Conservation (phyloP, 2,888 invertebrate genomes). For the Antitype chi region DNA sequence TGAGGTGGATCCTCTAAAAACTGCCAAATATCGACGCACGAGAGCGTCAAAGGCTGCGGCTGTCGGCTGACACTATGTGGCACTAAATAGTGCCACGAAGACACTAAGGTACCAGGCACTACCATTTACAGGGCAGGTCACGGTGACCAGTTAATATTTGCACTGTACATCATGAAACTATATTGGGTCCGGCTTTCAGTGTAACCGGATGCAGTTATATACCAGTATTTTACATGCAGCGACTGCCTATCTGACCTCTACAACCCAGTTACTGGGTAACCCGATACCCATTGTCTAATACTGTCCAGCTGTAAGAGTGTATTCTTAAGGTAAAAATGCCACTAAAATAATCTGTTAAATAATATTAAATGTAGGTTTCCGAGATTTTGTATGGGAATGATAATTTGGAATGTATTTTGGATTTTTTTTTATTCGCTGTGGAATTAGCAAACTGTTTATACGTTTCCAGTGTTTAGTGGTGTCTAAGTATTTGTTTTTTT, state of each 20-base stretch:
- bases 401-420: neutral
- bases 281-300: neutral
- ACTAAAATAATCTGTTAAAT: neutral
- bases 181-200: neutral
- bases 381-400: neutral
- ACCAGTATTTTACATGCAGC: neutral
- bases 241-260: neutral
- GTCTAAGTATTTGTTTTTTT: too few species aligned
- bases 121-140: neutral
- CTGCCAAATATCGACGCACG: slow-evolving; percentile 57
- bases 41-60: slow-evolving; percentile 29
- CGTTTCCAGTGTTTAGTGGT: neutral
- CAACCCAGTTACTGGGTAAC: neutral
- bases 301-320: neutral
- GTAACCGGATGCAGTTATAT: neutral
- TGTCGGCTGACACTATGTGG: slow-evolving; percentile 14
- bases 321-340: neutral
- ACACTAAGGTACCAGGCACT: slow-evolving; percentile 21
- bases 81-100: neutral
- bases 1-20: slow-evolving; percentile 48
- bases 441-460: neutral
- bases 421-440: neutral
- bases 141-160: neutral
- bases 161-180: too few species aligned
- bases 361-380: neutral